Evolutionary conservation across 2,113 vertebrate species (phyloP), one percentile per base, ranked within the genome.

Genomic region (Chloropsis hardwickii): DNA sequence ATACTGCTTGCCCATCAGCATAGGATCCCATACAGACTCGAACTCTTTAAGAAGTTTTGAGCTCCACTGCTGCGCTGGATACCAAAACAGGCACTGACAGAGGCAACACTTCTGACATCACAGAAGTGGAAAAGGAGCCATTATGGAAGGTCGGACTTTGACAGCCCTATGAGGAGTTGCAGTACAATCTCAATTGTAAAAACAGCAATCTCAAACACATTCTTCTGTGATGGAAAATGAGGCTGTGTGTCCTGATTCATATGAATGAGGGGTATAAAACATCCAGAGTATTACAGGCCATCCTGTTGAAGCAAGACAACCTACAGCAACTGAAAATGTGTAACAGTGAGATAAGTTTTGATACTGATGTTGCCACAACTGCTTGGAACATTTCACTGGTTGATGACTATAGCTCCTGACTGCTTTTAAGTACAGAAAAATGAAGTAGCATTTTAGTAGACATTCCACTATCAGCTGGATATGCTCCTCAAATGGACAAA

Each of bases 11-110:
- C 24, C 39, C 42, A 51, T 84, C 29, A 56, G n/a, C 28, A 51
- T 2, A 57, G 37, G 9, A 40, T 44, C 11, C 57, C 56, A 20
- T 9, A 20, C 1, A 69, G n/a, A 86, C 65, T 0, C 40, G 28
- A 86, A 74, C 28, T 20, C 10, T 44, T 39, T 39, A 42, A 60
- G 44, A 50, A 89, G 15, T 48, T 83, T 21, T 42, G 35, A 86
- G 24, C 11, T 88, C 17, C 62, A 9, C 15, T 60, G 42, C 33
- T 57, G 13, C 53, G 18, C 57, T 84, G 37, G 48, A 72, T 79
- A 69, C 29, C 44, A 84, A 57, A 90, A 89, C 39, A 81, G 37
- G 48, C n/a, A 50, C n/a, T 78, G 47, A 54, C 27, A 92, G 42
- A 79, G 65, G 31, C 21, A 69, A 86, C 44, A 42, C 13, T 48